Conservation (phyloP, 2,797 vertebrate species). For the Crenuchus spilurus region DNA sequence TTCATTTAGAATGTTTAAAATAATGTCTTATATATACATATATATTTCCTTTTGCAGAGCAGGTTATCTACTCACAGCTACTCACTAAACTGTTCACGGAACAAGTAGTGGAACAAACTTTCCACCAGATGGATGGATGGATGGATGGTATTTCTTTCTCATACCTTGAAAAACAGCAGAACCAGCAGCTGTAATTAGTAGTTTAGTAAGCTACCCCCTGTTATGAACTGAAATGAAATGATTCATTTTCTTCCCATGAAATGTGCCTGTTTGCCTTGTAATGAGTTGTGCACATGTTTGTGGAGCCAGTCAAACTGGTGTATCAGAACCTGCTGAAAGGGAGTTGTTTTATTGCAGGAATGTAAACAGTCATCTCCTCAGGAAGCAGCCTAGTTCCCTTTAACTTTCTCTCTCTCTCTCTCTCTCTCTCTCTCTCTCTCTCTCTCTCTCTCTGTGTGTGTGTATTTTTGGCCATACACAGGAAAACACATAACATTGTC, state of each 20-base stretch:
- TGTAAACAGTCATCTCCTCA: slow-evolving; percentile 63
- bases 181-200: background rate
- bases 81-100: too few relatives aligned
- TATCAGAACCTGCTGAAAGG: slow-evolving; percentile 65
- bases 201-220: background rate
- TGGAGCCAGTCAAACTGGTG: slow-evolving; percentile 70
- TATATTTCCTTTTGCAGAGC: too few relatives aligned
- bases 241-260: slow-evolving; percentile 23
- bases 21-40: too few relatives aligned
- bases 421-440: too few relatives aligned
- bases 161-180: background rate
- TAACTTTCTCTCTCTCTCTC: too few relatives aligned
- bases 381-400: slow-evolving; percentile 31
- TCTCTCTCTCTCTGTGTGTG: slow-evolving; percentile 5
- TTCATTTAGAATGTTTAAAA: too few relatives aligned
- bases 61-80: too few relatives aligned
- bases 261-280: slow-evolving; percentile 16
- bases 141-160: too few relatives aligned
- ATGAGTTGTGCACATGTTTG: slow-evolving; percentile 57
- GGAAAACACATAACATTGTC: too few relatives aligned
- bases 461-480: slow-evolving; percentile 5
- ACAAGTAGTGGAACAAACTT: too few relatives aligned
- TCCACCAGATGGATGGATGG: too few relatives aligned
- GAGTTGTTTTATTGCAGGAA: slow-evolving; percentile 64
- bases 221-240: background rate